Evolutionary conservation across 2,888 invertebrate genomes (phyloP), one percentile per base, ranked within the genome.

Genomic region (Drosophila flavopinicola): DNA sequence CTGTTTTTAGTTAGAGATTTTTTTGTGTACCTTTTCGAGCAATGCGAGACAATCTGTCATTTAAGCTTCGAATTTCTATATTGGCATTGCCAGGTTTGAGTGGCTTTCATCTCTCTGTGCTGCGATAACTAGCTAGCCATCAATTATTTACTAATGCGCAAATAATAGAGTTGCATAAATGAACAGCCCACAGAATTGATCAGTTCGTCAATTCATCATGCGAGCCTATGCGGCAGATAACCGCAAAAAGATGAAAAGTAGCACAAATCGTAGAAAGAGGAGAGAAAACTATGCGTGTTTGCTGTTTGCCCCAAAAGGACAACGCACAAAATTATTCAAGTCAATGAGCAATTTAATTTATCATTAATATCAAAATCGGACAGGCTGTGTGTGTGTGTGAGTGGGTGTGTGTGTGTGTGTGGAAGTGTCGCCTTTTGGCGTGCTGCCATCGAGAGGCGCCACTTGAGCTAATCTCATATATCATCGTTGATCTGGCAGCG

Each of bases 341-440:
- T 87, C 84, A 84, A 87, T 84, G 84, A 84, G 85, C 84, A 84
- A 84, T 84, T 87, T 84, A 87, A 87, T 84, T 87, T 84, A 87
- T 87, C 87, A 85, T 84, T 84, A 85, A 84, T 84, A 84, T 78
- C n/a, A 82, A 85, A 85, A 84, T 80, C 85, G 75, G 87, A 86
- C 85, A 86, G 61, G 64, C 67, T 68, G 63, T 72, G 56, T 67
- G 45, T 66, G 59, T 72, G 58, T 67, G 44, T 66, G 59, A 64
- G 44, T 66, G 59, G 64, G 63, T 72, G 58, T 67, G 44, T 66
- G 59, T 68, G 63, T 72, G 58, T 67, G 44, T 66, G 59, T 49
- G 52, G 47, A 67, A 76, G 80, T 79, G 80, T 79, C 80, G 74
- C 54, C 58, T 66, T 79, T 66, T 79, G 79, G 79, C 79, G 86